Evolutionary conservation across 2,797 vertebrate species (phyloP).

Genomic region (Petrocephalus sullivani): DNA sequence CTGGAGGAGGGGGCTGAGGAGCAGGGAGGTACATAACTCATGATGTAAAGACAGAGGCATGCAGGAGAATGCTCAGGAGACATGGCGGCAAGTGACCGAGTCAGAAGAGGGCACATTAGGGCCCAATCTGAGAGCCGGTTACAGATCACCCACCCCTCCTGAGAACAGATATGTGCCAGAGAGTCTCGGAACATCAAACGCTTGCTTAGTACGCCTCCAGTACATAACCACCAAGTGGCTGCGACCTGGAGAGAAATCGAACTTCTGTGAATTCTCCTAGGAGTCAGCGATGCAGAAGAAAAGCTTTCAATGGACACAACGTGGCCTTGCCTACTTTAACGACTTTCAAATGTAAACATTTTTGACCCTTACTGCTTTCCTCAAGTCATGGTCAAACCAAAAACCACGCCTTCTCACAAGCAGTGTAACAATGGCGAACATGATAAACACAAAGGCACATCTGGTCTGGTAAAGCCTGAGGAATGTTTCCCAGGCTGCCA

Average conservation of each 20-base stretch:
- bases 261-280: background rate
- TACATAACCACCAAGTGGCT: background rate
- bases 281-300: background rate
- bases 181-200: background rate
- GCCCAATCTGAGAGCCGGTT: background rate
- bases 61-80: background rate
- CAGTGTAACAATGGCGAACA: background rate
- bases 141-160: background rate
- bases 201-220: background rate
- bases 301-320: background rate
- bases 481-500: conserved; percentile 37
- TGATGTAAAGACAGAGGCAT: background rate
- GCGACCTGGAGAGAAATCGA: background rate
- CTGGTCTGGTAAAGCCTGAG: conserved; percentile 37
- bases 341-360: background rate
- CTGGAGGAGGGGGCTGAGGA: background rate
- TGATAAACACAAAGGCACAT: conserved; percentile 8
- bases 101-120: background rate
- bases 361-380: background rate
- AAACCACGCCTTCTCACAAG: background rate
- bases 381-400: background rate
- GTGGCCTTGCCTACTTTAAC: background rate
- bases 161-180: background rate
- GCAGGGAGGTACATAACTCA: background rate
- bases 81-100: background rate